Evolutionary conservation across 2,888 invertebrate species (phyloP), one percentile per base, ranked within the genome.

Genomic region (Ptilodon capucinus): DNA sequence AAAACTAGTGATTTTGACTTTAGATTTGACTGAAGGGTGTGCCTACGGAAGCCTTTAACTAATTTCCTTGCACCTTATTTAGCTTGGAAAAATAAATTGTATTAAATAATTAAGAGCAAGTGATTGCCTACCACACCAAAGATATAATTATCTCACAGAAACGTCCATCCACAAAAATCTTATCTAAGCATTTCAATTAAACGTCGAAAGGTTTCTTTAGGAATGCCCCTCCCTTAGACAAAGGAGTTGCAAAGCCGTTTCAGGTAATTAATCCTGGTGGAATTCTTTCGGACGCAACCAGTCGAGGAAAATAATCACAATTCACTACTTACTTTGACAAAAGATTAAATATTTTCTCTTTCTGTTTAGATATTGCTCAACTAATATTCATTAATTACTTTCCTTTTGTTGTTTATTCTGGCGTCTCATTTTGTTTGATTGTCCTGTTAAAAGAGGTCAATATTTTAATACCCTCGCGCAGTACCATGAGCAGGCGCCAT

Each of bases 231-330:
- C 71, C 69, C 64, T 74, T 71, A 82, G 74, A 84, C 76, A 84
- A 81, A 81, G 71, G 76, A 77, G 74, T 73, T 74, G 76, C 81
- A 76, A 78, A 81, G 79, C 69, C 71, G 66, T 73, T 76, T 78
- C 79, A 81, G 81, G 83, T 83, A 83, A 84, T 84, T 84, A 84
- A 83, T 83, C 84, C 81, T 73, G 57, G 66, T 65, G 76, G 83
- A 80, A 84, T 84, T 84, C 83, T 84, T 83, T 79, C 72, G 70
- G 68, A 54, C 60, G 67, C 73, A 67, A 71, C 68, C 73, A 75
- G 66, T 74, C 62, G 69, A 64, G 70, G 72, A 77, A 77, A 78
- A 76, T 78, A 75, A 78, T 78, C 69, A 72, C 74, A 64, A 76
- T 71, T 62, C 58, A 68, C 68, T 65, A 68, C 60, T 66, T 49